Evolutionary conservation across 2,113 vertebrate genomes (phyloP).

Genomic region (Rostratula benghalensis): DNA sequence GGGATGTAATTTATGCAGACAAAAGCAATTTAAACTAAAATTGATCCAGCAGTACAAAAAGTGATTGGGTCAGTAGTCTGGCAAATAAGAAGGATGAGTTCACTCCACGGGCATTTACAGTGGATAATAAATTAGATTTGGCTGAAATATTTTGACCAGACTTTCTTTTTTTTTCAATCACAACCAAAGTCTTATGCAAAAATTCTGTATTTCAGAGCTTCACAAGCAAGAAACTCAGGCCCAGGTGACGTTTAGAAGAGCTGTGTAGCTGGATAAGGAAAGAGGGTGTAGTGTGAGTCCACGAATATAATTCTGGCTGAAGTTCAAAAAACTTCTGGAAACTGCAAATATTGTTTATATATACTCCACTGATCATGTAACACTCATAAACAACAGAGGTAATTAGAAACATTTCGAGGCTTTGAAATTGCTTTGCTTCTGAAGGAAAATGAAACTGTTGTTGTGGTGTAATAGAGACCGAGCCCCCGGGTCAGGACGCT

Average conservation of each 20-base stretch:
- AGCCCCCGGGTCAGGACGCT: neutral
- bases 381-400: conserved; percentile 41
- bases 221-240: neutral
- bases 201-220: neutral
- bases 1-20: conserved; percentile 34
- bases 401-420: conserved; percentile 43
- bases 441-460: conserved; percentile 35
- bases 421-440: conserved; percentile 50
- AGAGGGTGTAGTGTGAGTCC: neutral
- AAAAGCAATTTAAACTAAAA: conserved; percentile 50
- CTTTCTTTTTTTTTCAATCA: neutral
- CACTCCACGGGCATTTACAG: conserved; percentile 17
- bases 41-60: conserved; percentile 39
- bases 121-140: conserved; percentile 33
- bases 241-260: neutral
- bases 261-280: neutral
- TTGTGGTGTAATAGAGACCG: neutral
- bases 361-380: conserved; percentile 2
- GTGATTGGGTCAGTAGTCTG: conserved; percentile 46
- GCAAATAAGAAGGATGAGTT: conserved; percentile 49
- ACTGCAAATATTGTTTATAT: conserved; percentile 4
- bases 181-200: neutral
- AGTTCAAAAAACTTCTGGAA: conserved; percentile 41
- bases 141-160: conserved; percentile 17
- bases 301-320: neutral